Evolutionary conservation across 53 echinoderm and acorn worm genomes (phyloP).

Genomic region (Stichopus horrens): DNA sequence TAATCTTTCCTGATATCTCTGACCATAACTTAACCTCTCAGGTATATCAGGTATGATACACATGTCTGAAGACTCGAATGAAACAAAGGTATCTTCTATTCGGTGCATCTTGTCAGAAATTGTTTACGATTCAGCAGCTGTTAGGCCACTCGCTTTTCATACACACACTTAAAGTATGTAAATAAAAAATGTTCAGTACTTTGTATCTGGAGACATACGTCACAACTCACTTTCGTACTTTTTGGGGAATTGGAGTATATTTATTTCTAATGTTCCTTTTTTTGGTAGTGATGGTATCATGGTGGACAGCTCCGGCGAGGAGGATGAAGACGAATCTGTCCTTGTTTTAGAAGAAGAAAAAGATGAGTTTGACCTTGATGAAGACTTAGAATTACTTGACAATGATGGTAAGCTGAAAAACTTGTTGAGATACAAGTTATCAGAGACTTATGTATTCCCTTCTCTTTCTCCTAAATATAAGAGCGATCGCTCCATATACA

Average conservation of each 20-base stretch:
- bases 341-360: conserved; percentile 30
- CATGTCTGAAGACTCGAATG: no score
- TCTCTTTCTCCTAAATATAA: background rate
- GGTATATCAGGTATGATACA: no score
- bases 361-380: conserved; percentile 34
- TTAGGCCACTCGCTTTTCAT: no score
- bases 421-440: background rate
- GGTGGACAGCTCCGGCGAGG: conserved; percentile 52
- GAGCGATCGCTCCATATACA: background rate
- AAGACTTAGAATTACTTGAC: conserved; percentile 17
- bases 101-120: no score
- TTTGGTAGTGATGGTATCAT: conserved; percentile 35
- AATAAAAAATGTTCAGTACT: no score
- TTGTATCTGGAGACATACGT: no score
- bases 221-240: no score
- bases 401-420: conserved; percentile 13
- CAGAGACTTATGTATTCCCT: background rate
- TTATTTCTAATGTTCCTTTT: background rate
- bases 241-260: background rate
- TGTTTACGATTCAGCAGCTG: no score
- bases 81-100: no score
- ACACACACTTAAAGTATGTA: no score
- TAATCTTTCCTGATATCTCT: no score
- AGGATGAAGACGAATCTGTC: conserved; percentile 42
- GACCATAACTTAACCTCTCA: no score